phyloP scores from a whole-genome alignment of 92 coral and sea anemone species.

The Bergia sp. region DNA sequence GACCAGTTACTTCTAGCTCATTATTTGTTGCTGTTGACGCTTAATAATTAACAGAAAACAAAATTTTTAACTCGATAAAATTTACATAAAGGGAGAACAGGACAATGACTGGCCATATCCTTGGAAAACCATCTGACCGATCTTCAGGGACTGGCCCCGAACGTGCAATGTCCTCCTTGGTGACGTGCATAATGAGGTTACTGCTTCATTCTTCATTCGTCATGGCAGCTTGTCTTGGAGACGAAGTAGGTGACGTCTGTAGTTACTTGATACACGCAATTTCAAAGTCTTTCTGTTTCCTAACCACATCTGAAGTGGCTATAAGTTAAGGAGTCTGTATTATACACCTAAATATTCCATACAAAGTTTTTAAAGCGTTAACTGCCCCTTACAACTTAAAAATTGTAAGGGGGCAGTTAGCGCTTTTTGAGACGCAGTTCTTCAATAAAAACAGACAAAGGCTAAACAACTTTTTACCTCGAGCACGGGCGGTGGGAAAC shows the following conservation, averaged over 20 bases:
- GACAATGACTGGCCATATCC: conserved; percentile 48
- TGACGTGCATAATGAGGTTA: conserved; percentile 41
- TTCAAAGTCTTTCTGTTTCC: no score
- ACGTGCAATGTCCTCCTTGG: conserved; percentile 44
- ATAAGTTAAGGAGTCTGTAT: no score
- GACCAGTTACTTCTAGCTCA: not conserved
- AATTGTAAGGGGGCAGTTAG: no score
- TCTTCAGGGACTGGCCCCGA: conserved; percentile 29
- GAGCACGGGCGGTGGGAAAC: no score
- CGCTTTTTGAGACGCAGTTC: no score
- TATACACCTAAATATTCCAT: no score
- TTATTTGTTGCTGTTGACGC: not conserved
- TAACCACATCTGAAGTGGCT: no score
- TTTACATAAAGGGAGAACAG: conserved; percentile 17
- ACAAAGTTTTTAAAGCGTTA: no score
- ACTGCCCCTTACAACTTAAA: no score
- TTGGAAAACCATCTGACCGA: conserved; percentile 39
- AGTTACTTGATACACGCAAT: not conserved
- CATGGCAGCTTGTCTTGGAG: conserved; percentile 42
- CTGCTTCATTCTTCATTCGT: conserved; percentile 46
- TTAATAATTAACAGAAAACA: no score
- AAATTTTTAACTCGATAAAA: not conserved
- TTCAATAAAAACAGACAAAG: no score
- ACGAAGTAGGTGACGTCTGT: conserved; percentile 6
- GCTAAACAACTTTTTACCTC: no score